Evolutionary conservation across 1,140 invertebrate species (phyloP).

Genomic region (Forficula auricularia): DNA sequence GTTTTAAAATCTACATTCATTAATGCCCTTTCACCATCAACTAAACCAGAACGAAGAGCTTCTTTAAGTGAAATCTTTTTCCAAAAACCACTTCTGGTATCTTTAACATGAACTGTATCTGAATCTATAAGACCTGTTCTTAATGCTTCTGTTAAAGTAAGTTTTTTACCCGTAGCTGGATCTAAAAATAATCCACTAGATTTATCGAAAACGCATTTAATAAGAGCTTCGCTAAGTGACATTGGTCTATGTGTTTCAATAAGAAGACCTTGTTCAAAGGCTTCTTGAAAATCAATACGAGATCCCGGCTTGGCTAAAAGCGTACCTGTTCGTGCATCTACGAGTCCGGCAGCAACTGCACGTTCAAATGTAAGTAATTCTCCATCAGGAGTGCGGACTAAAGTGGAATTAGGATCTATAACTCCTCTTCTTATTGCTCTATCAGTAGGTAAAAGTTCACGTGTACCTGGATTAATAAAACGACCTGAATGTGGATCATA

Average conservation of each 20-base stretch:
- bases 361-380: slow-evolving; percentile 61
- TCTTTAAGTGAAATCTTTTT: slow-evolving; percentile 56
- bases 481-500: slow-evolving; percentile 51
- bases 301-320: slow-evolving; percentile 39
- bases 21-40: slow-evolving; percentile 53
- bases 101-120: slow-evolving; percentile 65
- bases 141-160: slow-evolving; percentile 59
- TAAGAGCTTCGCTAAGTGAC: slow-evolving; percentile 64
- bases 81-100: slow-evolving; percentile 54
- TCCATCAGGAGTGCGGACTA: slow-evolving; percentile 48
- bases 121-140: slow-evolving; percentile 55
- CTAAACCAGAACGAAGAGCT: slow-evolving; percentile 51
- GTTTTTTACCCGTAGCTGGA: slow-evolving; percentile 50
- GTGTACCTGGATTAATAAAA: slow-evolving; percentile 47
- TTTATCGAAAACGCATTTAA: slow-evolving; percentile 65
- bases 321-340: slow-evolving; percentile 53
- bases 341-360: slow-evolving; percentile 57
- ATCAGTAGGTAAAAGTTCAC: slow-evolving; percentile 55
- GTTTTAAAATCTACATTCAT: slow-evolving; percentile 42
- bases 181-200: slow-evolving; percentile 47
- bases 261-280: slow-evolving; percentile 64
- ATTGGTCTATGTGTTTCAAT: slow-evolving; percentile 64
- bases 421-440: slow-evolving; percentile 58
- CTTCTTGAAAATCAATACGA: slow-evolving; percentile 66
- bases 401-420: slow-evolving; percentile 60